These are phyloP conservation scores for Peromyscus nudipes DNA, from an alignment of 2,797 vertebrate species.

Conservation along the genomic window DNA sequence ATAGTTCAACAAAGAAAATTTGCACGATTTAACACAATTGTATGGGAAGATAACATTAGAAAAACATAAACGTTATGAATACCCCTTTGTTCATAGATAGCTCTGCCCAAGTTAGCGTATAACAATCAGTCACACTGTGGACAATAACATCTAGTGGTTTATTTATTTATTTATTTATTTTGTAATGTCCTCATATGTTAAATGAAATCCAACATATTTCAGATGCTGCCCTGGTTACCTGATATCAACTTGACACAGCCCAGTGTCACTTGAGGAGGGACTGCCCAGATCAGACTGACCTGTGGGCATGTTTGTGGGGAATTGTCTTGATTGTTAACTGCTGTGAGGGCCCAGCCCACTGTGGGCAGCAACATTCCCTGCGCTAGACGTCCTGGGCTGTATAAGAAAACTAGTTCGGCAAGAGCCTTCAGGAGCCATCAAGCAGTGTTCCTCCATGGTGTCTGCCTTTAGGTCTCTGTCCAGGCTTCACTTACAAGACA, in stretches of 20 bases:
- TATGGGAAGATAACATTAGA: background rate
- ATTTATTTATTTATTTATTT: background rate
- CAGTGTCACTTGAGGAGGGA: background rate
- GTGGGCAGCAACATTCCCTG: background rate
- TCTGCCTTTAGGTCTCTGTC: background rate
- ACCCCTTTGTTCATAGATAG: background rate
- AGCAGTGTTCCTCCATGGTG: background rate
- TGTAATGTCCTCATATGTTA: slow-evolving; percentile 30
- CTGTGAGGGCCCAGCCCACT: background rate
- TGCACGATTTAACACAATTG: slow-evolving; percentile 10
- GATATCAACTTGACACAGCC: background rate
- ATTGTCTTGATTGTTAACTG: background rate
- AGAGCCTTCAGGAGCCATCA: background rate
- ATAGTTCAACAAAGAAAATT: slow-evolving; percentile 52
- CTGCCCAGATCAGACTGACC: background rate
- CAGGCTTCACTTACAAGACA: background rate
- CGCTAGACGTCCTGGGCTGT: background rate
- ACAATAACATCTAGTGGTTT: slow-evolving; percentile 2
- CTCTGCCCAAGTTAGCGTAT: slow-evolving; percentile 20
- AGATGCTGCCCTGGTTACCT: background rate
- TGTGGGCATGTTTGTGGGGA: background rate
- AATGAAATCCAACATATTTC: slow-evolving; percentile 61
- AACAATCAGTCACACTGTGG: slow-evolving; percentile 4
- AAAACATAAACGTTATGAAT: slow-evolving; percentile 32
- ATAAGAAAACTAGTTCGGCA: background rate